Evolutionary conservation across 2,797 vertebrate species (phyloP).

Genomic region (Nothura maculosa): DNA sequence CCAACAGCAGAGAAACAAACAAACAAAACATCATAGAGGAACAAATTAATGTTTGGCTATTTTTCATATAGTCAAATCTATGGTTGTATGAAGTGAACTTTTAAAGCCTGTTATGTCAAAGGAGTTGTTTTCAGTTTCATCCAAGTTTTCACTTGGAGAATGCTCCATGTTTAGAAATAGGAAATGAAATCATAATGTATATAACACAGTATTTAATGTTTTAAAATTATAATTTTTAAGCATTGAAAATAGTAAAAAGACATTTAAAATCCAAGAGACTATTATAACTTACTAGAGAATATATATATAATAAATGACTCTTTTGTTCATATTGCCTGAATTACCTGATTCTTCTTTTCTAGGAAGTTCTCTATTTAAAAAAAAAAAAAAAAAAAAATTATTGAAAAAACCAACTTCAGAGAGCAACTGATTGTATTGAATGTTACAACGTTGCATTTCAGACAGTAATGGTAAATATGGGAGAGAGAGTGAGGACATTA

Average conservation of each 20-base stretch:
- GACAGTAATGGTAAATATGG: neutral
- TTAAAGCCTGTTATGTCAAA: conserved; percentile 77
- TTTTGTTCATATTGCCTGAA: conserved; percentile 82
- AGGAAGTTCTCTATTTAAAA: conserved; percentile 50
- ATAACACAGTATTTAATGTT: conserved; percentile 85
- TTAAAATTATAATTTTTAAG: conserved; percentile 89
- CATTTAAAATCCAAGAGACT: conserved; percentile 83
- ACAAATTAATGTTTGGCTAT: conserved; percentile 78
- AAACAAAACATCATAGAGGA: conserved; percentile 78
- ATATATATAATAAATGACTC: conserved; percentile 83
- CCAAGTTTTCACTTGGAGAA: conserved; percentile 76
- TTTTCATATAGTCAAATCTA: conserved; percentile 81
- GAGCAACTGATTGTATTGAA: conserved; percentile 5
- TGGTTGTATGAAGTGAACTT: conserved; percentile 77
- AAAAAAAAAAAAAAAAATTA: neutral
- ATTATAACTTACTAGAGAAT: conserved; percentile 84
- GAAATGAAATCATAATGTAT: conserved; percentile 80
- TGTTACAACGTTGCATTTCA: conserved; percentile 19
- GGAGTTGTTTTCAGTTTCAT: conserved; percentile 75
- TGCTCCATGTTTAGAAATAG: conserved; percentile 77
- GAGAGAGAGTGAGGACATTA: neutral
- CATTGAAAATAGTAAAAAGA: conserved; percentile 83
- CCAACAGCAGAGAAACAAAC: conserved; percentile 35
- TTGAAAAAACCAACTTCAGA: neutral
- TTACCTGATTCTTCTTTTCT: conserved; percentile 79